Conservation (phyloP, 2,888 invertebrate genomes). For the Spodoptera littoralis region DNA sequence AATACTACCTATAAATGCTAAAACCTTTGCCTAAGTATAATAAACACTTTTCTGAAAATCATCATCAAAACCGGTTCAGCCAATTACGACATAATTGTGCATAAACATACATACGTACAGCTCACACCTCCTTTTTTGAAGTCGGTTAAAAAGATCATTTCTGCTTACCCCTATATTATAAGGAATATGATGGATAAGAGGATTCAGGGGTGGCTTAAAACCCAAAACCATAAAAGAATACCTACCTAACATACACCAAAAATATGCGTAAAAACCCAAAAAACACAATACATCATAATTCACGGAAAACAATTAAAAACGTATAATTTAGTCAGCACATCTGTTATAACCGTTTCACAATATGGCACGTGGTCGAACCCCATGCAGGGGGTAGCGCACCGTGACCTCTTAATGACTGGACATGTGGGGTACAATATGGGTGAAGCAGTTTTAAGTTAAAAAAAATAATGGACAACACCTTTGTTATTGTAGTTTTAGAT, state of each 20-base stretch:
- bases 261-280: constrained; percentile 42
- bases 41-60: no score
- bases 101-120: no score
- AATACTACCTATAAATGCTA: no score
- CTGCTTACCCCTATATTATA: no score
- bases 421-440: constrained; percentile 55
- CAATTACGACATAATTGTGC: no score
- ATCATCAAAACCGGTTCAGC: no score
- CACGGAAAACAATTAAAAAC: constrained; percentile 73
- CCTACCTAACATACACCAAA: neutral
- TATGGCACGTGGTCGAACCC: constrained; percentile 69
- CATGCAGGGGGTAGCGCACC: constrained; percentile 49
- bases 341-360: constrained; percentile 72
- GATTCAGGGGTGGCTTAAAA: no score
- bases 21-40: no score
- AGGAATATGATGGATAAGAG: no score
- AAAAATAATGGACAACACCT: constrained; percentile 30
- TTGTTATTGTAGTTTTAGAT: neutral
- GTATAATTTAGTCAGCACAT: constrained; percentile 62
- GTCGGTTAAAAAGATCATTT: no score
- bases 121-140: no score
- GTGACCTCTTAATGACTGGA: constrained; percentile 56
- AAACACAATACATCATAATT: constrained; percentile 69
- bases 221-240: no score
- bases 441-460: constrained; percentile 28